Evolutionary conservation across 2,888 invertebrate genomes (phyloP).

Genomic region (Spodoptera exigua): DNA sequence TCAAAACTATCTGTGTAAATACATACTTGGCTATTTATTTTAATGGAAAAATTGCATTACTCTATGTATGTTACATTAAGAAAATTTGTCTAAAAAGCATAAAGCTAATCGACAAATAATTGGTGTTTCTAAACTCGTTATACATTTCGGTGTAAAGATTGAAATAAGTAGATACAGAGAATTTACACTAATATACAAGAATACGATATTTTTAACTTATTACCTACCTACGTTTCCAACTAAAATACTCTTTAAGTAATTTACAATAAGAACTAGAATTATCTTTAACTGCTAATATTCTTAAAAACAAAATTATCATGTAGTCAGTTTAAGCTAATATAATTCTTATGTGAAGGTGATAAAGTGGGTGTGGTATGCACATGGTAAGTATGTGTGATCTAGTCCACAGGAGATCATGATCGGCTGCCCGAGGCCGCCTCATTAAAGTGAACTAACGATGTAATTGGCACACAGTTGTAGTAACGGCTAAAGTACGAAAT

Average conservation of each 20-base stretch:
- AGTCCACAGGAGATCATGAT: conserved; percentile 66
- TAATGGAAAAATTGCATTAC: not conserved
- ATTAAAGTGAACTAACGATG: conserved; percentile 83
- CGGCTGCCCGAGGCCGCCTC: conserved; percentile 71
- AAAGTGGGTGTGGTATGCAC: conserved; percentile 35
- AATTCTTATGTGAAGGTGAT: conserved; percentile 29
- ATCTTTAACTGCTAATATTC: conserved; percentile 54
- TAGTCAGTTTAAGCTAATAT: conserved; percentile 21
- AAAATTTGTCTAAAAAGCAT: too few species aligned
- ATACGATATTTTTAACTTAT: conserved; percentile 44
- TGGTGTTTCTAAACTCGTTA: not conserved
- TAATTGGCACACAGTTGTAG: conserved; percentile 74
- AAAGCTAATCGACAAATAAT: conserved; percentile 23
- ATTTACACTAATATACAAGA: conserved; percentile 41
- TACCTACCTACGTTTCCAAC: conserved; percentile 46
- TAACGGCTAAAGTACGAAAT: conserved; percentile 65
- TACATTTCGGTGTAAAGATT: conserved; percentile 10
- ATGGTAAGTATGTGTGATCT: conserved; percentile 61
- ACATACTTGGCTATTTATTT: too few species aligned
- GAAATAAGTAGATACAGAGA: conserved; percentile 15
- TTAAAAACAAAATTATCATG: conserved; percentile 21
- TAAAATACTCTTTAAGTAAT: conserved; percentile 57
- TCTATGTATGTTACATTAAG: too few species aligned
- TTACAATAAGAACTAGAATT: conserved; percentile 57
- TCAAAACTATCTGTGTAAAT: too few species aligned